Percentiles rank a stretch among this genome's conserved stretches.
Evolutionary conservation across 2,888 invertebrate genomes (phyloP).

Genomic region (Temnothorax ravouxi): DNA sequence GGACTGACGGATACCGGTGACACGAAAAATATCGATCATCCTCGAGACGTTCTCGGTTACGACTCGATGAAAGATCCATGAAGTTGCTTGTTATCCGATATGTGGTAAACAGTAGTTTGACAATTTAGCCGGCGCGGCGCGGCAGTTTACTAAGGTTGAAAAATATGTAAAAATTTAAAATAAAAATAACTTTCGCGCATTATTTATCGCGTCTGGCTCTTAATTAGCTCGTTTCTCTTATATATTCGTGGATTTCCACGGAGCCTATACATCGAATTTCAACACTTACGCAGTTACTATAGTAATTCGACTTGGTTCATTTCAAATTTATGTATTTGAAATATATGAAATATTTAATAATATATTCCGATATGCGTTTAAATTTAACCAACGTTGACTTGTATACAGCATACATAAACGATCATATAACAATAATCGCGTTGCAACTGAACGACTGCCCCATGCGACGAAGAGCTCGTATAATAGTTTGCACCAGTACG

Average conservation of each 20-base stretch:
- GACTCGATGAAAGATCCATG: slow-evolving; percentile 51
- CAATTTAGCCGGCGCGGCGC: no score
- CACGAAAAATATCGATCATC: slow-evolving; percentile 73
- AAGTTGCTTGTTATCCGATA: slow-evolving; percentile 21
- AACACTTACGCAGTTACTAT: neutral
- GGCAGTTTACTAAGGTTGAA: no score
- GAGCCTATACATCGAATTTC: no score
- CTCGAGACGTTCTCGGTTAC: slow-evolving; percentile 51
- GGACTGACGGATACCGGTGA: slow-evolving; percentile 71
- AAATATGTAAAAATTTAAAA: no score
- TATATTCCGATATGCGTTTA: neutral
- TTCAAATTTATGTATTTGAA: neutral
- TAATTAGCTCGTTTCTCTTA: no score
- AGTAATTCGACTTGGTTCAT: neutral
- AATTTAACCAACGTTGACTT: neutral
- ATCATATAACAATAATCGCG: neutral
- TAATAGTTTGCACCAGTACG: slow-evolving; percentile 15
- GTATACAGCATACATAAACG: neutral
- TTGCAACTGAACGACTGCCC: neutral
- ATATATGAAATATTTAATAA: neutral
- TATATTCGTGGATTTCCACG: no score
- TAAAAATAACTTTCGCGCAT: no score
- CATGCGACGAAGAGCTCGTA: neutral
- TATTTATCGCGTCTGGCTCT: no score
- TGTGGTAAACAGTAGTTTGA: slow-evolving; percentile 14